phyloP scores from a whole-genome alignment of 2,888 invertebrate genomes.

The Harmothoe impar region DNA sequence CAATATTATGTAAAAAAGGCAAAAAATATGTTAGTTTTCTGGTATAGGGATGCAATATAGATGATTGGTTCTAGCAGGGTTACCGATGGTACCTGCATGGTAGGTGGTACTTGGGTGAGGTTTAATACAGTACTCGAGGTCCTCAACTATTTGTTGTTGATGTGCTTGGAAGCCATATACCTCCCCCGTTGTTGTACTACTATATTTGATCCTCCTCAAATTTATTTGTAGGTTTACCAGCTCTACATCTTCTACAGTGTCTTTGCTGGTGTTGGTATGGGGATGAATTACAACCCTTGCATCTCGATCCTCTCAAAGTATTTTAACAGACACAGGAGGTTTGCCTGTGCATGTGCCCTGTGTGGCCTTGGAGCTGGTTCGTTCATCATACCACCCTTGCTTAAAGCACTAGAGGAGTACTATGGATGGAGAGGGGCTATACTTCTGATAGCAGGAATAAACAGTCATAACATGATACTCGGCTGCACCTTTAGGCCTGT shows the following conservation, averaged over 20 bases:
- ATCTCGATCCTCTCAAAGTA: not conserved
- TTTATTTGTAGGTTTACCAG: not conserved
- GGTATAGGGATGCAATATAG: too few species aligned
- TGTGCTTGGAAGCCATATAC: too few species aligned
- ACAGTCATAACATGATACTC: not conserved
- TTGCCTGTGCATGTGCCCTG: not conserved
- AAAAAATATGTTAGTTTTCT: too few species aligned
- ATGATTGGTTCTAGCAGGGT: too few species aligned
- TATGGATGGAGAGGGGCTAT: slow-evolving; percentile 6
- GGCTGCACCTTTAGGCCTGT: not conserved
- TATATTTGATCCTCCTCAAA: too few species aligned
- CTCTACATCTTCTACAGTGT: not conserved
- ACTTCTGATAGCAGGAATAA: not conserved
- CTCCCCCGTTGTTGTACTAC: too few species aligned
- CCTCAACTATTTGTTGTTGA: too few species aligned
- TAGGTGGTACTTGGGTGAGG: too few species aligned
- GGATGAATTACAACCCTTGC: not conserved
- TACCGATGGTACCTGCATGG: too few species aligned
- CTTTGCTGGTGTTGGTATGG: not conserved
- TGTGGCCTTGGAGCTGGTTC: not conserved
- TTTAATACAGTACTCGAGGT: too few species aligned
- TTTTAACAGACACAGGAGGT: not conserved
- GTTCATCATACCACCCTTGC: not conserved
- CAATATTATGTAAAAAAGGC: too few species aligned
- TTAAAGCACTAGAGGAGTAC: not conserved